phyloP scores from a whole-genome alignment of 1,140 invertebrate genomes.

The Drosophila sturtevanti region DNA sequence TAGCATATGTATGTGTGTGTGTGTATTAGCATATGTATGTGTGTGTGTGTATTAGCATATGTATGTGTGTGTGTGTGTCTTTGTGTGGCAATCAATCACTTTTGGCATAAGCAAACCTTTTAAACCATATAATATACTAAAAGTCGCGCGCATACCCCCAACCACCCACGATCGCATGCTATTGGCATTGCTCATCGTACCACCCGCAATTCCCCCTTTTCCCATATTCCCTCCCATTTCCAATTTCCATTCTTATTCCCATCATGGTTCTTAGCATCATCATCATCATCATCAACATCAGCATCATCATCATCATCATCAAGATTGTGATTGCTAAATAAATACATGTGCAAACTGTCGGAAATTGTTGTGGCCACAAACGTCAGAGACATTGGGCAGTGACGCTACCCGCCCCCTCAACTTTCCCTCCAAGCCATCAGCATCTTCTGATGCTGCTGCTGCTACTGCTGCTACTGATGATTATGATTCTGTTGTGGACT shows the following conservation, averaged over 20 bases:
- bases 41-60: background rate
- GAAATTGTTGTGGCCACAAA: conserved; percentile 37
- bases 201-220: no score
- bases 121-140: conserved; percentile 63
- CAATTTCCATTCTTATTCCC: conserved; percentile 2
- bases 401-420: background rate
- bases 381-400: conserved; percentile 40
- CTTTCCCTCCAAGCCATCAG: no score
- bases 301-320: conserved; percentile 13
- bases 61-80: background rate
- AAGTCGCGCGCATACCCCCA: conserved; percentile 9
- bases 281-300: conserved; percentile 4
- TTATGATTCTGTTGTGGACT: no score
- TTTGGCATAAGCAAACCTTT: conserved; percentile 62
- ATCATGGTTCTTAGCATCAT: background rate
- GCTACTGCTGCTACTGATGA: no score
- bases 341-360: conserved; percentile 48
- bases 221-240: conserved; percentile 4
- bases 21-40: no score
- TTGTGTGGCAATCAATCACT: conserved; percentile 69
- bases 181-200: conserved; percentile 70
- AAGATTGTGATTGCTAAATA: conserved; percentile 12
- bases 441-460: no score
- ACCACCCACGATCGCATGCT: conserved; percentile 50
- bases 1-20: background rate